These are phyloP conservation scores for Romanomermis culicivorax DNA, from an alignment of 2,888 invertebrate species.

Conservation along the genomic window DNA sequence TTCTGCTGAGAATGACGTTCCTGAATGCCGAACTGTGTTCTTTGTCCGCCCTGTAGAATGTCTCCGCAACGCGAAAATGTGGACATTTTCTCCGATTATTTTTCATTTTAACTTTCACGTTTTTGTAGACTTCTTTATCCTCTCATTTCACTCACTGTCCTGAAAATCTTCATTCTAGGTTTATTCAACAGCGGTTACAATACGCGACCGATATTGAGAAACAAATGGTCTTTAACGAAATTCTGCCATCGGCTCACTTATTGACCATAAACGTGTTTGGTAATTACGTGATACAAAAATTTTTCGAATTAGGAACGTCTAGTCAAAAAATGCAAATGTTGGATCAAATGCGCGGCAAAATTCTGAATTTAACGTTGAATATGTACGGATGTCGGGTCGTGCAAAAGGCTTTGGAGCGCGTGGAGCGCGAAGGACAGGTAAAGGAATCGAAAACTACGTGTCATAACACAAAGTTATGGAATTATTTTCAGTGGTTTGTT, in stretches of 20 bases:
- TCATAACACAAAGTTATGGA: no score
- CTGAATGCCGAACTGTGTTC: no score
- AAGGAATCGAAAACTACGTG: no score
- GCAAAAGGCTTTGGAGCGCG: conserved; percentile 93
- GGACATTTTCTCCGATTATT: no score
- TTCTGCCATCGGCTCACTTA: conserved; percentile 73
- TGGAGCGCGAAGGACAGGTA: conserved; percentile 71
- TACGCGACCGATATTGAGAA: conserved; percentile 85
- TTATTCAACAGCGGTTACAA: conserved; percentile 97
- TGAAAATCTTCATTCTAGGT: conserved; percentile 39
- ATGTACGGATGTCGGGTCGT: conserved; percentile 99
- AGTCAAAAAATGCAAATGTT: conserved; percentile 93
- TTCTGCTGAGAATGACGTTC: no score
- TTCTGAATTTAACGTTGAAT: conserved; percentile 81
- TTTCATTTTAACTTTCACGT: no score
- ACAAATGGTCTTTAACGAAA: conserved; percentile 92
- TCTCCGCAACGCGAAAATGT: no score
- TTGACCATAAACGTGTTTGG: conserved; percentile 99
- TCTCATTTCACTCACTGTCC: no score
- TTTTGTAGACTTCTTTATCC: no score
- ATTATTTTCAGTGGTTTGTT: no score
- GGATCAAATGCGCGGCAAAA: conserved; percentile 48
- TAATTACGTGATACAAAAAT: conserved; percentile 95
- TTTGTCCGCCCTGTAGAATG: no score
- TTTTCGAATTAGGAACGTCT: conserved; percentile 91